Conservation (phyloP, 2,113 vertebrate genomes). For the Callionymus lyra region DNA sequence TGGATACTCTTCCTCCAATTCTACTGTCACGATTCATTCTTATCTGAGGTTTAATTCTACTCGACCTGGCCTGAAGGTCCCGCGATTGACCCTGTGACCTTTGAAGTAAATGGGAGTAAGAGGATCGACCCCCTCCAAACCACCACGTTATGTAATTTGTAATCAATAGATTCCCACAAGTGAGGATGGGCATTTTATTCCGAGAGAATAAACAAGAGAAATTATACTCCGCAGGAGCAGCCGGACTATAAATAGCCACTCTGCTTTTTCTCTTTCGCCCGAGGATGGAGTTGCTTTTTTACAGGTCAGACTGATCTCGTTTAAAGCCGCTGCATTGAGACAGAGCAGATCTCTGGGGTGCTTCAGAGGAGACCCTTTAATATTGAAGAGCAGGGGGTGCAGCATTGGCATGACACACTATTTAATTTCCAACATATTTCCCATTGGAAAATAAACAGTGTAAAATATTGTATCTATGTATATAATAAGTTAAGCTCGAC, state of each 20-base stretch:
- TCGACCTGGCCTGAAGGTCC: too few species aligned
- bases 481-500: too few species aligned
- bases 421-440: too few species aligned
- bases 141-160: too few species aligned
- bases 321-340: slow-evolving; percentile 28
- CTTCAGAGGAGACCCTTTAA: slow-evolving; percentile 15
- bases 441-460: too few species aligned
- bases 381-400: slow-evolving; percentile 14
- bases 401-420: too few species aligned
- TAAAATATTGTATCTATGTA: too few species aligned
- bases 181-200: slow-evolving; percentile 34
- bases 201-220: slow-evolving; percentile 60
- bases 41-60: too few species aligned
- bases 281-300: slow-evolving; percentile 56
- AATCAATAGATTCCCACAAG: slow-evolving; percentile 44
- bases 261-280: slow-evolving; percentile 27
- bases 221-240: slow-evolving; percentile 53
- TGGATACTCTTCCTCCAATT: too few species aligned
- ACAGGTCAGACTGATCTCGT: slow-evolving; percentile 58
- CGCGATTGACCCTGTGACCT: too few species aligned
- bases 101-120: not conserved
- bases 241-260: slow-evolving; percentile 60
- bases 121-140: too few species aligned
- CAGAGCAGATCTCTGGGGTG: slow-evolving; percentile 17
- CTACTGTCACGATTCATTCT: too few species aligned